Base-by-base conservation (phyloP, 2,888 invertebrate genomes). In the Atethmia centrago region DNA sequence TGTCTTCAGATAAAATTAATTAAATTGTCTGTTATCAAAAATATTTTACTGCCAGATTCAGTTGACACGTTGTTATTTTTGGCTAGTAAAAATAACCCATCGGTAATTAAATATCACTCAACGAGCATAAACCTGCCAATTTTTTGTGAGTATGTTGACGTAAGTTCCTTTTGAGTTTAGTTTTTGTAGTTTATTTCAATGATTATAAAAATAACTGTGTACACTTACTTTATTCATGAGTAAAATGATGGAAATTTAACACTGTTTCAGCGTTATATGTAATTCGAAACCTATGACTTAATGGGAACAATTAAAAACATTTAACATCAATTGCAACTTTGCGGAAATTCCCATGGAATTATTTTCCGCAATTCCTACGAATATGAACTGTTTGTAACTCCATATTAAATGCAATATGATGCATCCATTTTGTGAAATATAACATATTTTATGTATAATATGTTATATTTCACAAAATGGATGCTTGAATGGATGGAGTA, bases 311-410 rank as follows among this genome's bases (percentile, higher is more conserved):
- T 82, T 79, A 65, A 79, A 77, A 72, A 49, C 63, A 71, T 51
- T 36, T 77, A 59, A 67, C 42, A 51, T n/a, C 28, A 72, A 56
- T 82, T 78, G 40, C 51, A 56, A 62, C 63, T 53, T 61, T 69
- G 79, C 80, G 80, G 80, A 80, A 80, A 82, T 79, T 68, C 42
- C 36, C 74, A 62, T 58, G 21, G n/a, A 65, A 65, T 56, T 36
- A 40, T 73, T 68, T 74, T 61, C 63, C 63, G 58, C 56, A 61
- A 72, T 69, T 82, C 64, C 73, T 19, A 4, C 69, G 42, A 72
- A 51, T 28, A 40, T 49, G 9, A 42, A 63, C 19, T 28, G 25
- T 53, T 36, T 25, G 16, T 53, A 53, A 58, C 65, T 71, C 53
- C n/a, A 40, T 40, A 66, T 42, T 76, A 36, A 53, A 62, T 61